A percentile compares a stretch with the other conserved stretches of the same genome.
Conservation (phyloP, 1,140 invertebrate species). For the Drosophila obscura region DNA sequence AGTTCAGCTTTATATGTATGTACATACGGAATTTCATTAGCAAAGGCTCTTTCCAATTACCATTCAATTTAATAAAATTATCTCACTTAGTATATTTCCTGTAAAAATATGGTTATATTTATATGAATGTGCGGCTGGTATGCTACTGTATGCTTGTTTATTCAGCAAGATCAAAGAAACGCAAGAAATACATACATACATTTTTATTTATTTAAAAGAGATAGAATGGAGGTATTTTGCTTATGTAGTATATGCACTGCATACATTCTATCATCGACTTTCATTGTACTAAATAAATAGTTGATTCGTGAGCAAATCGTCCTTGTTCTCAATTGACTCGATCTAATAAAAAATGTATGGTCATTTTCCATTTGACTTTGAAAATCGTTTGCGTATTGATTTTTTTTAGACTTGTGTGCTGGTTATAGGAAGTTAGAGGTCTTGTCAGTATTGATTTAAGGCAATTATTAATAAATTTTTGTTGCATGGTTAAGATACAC, state of each 20-base stretch:
- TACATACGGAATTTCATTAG: constrained; percentile 15
- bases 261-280: constrained; percentile 6
- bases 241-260: too few relatives aligned
- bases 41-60: constrained; percentile 8
- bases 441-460: too few relatives aligned
- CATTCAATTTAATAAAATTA: constrained; percentile 25
- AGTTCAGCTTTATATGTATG: not conserved
- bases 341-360: constrained; percentile 44
- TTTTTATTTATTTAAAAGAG: too few relatives aligned
- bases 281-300: constrained; percentile 7
- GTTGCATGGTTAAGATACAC: too few relatives aligned
- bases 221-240: too few relatives aligned
- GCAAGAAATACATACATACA: not conserved
- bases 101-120: not conserved
- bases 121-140: not conserved
- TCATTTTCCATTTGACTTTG: constrained; percentile 34
- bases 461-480: too few relatives aligned
- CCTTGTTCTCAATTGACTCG: constrained; percentile 52
- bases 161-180: constrained; percentile 36
- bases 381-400: constrained; percentile 45
- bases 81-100: constrained; percentile 25
- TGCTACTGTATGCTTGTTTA: constrained; percentile 17
- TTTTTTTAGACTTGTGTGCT: constrained; percentile 7
- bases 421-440: not conserved
- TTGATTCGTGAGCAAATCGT: constrained; percentile 23